Base-by-base conservation (phyloP, 1,140 invertebrate species). In the Chymomyza costata region DNA sequence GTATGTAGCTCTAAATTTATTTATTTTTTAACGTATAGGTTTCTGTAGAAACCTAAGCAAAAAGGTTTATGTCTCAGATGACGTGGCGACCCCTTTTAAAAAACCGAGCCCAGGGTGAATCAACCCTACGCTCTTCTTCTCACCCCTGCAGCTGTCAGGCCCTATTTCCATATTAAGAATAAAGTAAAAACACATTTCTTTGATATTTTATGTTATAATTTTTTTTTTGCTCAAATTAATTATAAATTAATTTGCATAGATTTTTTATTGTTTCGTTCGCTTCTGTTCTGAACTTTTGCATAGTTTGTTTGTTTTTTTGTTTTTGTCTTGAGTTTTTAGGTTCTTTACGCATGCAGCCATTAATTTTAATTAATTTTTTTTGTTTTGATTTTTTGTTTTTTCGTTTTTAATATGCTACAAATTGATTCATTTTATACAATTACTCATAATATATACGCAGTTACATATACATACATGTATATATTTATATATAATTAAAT, bases 221-320 rank as follows among this genome's bases (percentile, higher is more conserved):
- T n/a, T n/a, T 50, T 51, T 71, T 44, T 68, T 35, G 25, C 30
- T 65, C 78, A 82, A 82, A 78, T 82, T 82, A 82, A 82, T 82
- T 34, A 50, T 82, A 53, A 67, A 73, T 82, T 82, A 70, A 78
- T 82, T 66, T 65, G 65, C 65, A 81, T 76, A 49, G n/a, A 32
- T 65, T 68, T 52, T 59, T 69, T 80, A 28, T 65, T 55, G 30
- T 60, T 61, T 48, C 40, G 51, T 50, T 41, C 40, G 58, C n/a
- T 34, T 8, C 44, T 32, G 14, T 0, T 45, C 11, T 40, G 8
- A 6, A n/a, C 14, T 40, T 40, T 40, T 28, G 25, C 6, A 30
- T 30, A 6, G n/a, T 19, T 31, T 11, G 15, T 44, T 14, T 11
- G 14, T 28, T 8, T 54, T 53, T 47, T 50, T 60, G 37, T 32